phyloP scores from a whole-genome alignment of 2,888 invertebrate genomes.

The Ectropis crepuscularia region DNA sequence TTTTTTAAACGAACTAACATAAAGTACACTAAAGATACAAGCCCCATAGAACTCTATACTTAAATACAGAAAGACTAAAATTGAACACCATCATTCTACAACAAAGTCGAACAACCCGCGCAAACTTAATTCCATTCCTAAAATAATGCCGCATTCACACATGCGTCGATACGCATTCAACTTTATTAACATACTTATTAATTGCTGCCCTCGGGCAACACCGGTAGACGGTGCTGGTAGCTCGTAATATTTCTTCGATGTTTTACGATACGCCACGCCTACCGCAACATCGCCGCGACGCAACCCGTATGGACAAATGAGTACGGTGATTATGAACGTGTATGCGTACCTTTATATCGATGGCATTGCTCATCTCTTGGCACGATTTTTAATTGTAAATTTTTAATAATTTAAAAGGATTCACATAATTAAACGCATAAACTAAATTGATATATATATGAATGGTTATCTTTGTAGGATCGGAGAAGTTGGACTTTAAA shows the following conservation, averaged over 20 bases:
- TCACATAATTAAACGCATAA: not conserved
- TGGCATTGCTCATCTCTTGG: conserved; percentile 35
- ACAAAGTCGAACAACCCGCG: conserved; percentile 11
- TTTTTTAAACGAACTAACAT: too few relatives aligned
- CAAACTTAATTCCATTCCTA: conserved; percentile 27
- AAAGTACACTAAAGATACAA: too few relatives aligned
- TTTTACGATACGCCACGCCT: conserved; percentile 76
- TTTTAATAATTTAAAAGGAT: conserved; percentile 9
- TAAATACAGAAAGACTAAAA: not conserved
- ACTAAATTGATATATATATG: not conserved
- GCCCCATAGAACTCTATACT: not conserved
- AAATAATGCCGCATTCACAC: conserved; percentile 57
- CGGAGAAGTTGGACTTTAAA: too few relatives aligned
- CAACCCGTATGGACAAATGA: conserved; percentile 71
- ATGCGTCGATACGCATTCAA: conserved; percentile 46
- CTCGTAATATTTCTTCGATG: conserved; percentile 76
- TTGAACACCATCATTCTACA: not conserved
- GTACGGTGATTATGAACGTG: conserved; percentile 72
- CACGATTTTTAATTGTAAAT: conserved; percentile 33
- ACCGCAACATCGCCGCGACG: conserved; percentile 38
- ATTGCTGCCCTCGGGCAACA: conserved; percentile 75
- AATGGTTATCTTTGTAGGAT: too few relatives aligned
- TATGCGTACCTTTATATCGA: conserved; percentile 55
- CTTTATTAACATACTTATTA: conserved; percentile 79
- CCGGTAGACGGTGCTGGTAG: conserved; percentile 78